Evolutionary conservation across 1,140 invertebrate species (phyloP).

Genomic region (Piezodorus guildinii): DNA sequence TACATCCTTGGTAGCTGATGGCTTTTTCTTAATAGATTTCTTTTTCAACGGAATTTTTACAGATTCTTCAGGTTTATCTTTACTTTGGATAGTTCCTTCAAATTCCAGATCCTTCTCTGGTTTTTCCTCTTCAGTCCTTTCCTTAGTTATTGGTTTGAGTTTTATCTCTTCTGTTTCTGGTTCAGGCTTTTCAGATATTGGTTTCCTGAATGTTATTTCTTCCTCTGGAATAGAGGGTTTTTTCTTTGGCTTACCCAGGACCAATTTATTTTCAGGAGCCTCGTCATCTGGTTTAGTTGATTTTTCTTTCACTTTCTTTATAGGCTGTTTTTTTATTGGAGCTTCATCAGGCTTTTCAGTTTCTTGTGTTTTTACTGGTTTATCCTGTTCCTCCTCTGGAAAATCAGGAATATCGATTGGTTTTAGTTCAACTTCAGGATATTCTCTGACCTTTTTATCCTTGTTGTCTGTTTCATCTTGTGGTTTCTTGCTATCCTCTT

Average conservation of each 20-base stretch:
- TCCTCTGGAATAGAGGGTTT: conserved; percentile 32
- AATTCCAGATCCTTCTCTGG: conserved; percentile 20
- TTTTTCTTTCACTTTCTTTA: conserved; percentile 27
- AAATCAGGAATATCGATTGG: conserved; percentile 29
- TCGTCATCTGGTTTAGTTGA: conserved; percentile 28
- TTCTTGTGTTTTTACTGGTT: conserved; percentile 15
- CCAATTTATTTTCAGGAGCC: conserved; percentile 33
- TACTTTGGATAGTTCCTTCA: not conserved
- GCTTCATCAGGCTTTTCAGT: conserved; percentile 22
- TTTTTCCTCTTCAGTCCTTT: conserved; percentile 24
- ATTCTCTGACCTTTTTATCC: conserved; percentile 25
- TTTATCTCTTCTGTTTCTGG: conserved; percentile 29
- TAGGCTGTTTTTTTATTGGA: conserved; percentile 28
- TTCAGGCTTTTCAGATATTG: conserved; percentile 32
- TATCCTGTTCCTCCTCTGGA: conserved; percentile 22
- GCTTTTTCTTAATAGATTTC: conserved; percentile 5
- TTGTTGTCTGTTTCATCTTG: conserved; percentile 28
- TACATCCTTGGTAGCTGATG: not conserved
- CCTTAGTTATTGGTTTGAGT: conserved; percentile 28
- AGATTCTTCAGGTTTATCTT: conserved; percentile 1
- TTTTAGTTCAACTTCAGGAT: conserved; percentile 29
- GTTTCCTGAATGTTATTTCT: conserved; percentile 36
- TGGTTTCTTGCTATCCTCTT: conserved; percentile 31
- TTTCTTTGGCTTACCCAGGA: conserved; percentile 33
- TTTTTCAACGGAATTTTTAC: conserved; percentile 14